phyloP scores from a whole-genome alignment of 2,888 invertebrate genomes.

The Catocala sponsa region DNA sequence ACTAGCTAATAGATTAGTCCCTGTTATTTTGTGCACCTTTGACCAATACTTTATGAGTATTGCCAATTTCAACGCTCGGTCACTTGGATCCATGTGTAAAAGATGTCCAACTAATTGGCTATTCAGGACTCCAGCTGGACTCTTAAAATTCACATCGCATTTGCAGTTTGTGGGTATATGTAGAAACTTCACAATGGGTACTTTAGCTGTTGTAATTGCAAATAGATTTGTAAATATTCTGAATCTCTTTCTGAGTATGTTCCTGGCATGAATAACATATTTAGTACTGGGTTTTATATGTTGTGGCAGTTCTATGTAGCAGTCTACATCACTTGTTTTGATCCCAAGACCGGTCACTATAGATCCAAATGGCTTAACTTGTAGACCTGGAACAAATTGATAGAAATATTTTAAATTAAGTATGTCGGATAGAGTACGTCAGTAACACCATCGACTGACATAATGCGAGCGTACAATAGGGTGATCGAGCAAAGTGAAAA shows the following conservation, averaged over 20 bases:
- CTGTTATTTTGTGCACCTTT: slow-evolving; percentile 88
- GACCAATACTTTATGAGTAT: slow-evolving; percentile 93
- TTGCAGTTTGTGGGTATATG: slow-evolving; percentile 88
- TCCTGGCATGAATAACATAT: slow-evolving; percentile 63
- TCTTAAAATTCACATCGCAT: slow-evolving; percentile 92
- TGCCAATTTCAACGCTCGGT: slow-evolving; percentile 87
- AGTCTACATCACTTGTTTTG: slow-evolving; percentile 92
- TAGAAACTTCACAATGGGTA: slow-evolving; percentile 92
- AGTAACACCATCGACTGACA: too few relatives aligned
- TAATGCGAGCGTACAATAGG: too few relatives aligned
- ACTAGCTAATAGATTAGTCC: slow-evolving; percentile 88
- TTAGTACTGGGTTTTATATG: slow-evolving; percentile 30
- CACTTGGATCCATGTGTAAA: slow-evolving; percentile 80
- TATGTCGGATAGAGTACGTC: too few relatives aligned
- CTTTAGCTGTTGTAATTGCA: slow-evolving; percentile 90
- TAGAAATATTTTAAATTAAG: too few relatives aligned
- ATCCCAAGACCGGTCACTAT: slow-evolving; percentile 91
- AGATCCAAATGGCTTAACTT: slow-evolving; percentile 91
- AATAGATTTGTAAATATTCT: slow-evolving; percentile 84
- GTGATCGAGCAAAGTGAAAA: too few relatives aligned
- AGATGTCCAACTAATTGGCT: slow-evolving; percentile 89
- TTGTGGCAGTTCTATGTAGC: slow-evolving; percentile 85
- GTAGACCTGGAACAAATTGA: slow-evolving; percentile 65
- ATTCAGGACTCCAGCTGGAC: slow-evolving; percentile 90
- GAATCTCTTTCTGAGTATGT: slow-evolving; percentile 65